Base-by-base conservation (phyloP, 2,113 vertebrate genomes). In the Penelope pileata region DNA sequence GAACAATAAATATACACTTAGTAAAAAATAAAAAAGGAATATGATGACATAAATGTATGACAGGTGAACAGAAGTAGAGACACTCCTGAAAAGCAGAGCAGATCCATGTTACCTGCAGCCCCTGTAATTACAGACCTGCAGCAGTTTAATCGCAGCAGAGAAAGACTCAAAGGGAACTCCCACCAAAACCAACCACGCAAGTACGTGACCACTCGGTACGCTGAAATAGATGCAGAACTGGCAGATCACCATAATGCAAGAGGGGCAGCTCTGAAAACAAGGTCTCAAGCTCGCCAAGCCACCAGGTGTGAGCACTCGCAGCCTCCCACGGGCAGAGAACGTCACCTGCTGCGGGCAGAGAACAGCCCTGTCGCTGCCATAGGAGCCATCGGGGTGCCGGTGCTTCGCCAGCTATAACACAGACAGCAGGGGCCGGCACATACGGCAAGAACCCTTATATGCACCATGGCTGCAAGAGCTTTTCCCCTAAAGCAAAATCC, bases 91-190 rank as follows among this genome's bases (percentile, higher is more conserved):
- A 76, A 82, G 74, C 75, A 94, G 86, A 4, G 0, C 64, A 24
- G 56, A 54, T 54, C 79, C 56, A 54, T 1, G n/a, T 24, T 9
- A 77, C 36, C 86, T 14, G 66, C 10, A 5, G 53, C 26, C 34
- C 21, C 56, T 14, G 48, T 4, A 77, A 48, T 5, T 7, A 2
- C 58, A 5, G 56, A 88, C 51, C 66, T 27, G 1, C 60, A 23
- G 66, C 13, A 8, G 17, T 21, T 68, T 51, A 82, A 84, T 7
- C 36, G 77, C 63, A 22, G 58, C 56, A 90, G 88, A 95, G 92
- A 93, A 79, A 95, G 83, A 93, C 80, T 94, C 83, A 85, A 62
- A 91, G 69, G 60, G 70, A 95, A 92, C 68, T 91, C 91, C 92
- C 8, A 12, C 23, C 32, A 38, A 42, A 84, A 73, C 1, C 0